Conservation (phyloP, 2,888 invertebrate species). For the Cepaea hortensis region DNA sequence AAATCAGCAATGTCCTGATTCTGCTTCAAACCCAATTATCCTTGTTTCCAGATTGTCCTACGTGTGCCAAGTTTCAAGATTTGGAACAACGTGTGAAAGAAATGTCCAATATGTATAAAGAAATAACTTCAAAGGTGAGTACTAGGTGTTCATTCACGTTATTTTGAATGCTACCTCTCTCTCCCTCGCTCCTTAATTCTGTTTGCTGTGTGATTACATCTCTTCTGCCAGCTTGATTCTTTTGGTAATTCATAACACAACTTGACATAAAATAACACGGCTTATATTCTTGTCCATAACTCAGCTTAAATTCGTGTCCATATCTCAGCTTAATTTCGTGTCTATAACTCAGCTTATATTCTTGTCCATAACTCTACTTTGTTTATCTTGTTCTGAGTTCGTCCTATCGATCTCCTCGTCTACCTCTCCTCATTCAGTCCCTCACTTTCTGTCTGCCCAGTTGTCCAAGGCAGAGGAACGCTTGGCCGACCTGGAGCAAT, state of each 20-base stretch:
- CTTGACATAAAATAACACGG: not conserved
- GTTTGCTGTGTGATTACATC: not conserved
- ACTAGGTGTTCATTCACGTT: not conserved
- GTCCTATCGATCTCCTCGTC: not conserved
- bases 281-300: not conserved
- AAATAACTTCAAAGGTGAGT: conserved; percentile 89
- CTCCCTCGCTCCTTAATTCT: too few relatives aligned
- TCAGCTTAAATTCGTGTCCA: not conserved
- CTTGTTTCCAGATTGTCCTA: conserved; percentile 83
- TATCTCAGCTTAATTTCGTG: not conserved
- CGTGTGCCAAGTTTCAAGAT: conserved; percentile 91
- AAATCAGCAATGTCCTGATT: not conserved
- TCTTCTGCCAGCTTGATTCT: not conserved
- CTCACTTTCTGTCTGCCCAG: conserved; percentile 19
- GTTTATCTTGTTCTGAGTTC: not conserved
- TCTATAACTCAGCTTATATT: not conserved
- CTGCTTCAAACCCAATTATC: too few relatives aligned
- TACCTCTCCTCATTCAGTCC: not conserved
- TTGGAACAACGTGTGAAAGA: conserved; percentile 89
- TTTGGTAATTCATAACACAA: not conserved
- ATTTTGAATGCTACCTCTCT: too few relatives aligned
- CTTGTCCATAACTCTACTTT: not conserved
- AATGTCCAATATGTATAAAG: conserved; percentile 86
- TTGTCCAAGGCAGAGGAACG: conserved; percentile 36
- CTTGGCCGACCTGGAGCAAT: conserved; percentile 41